Conservation (phyloP, 2,113 vertebrate genomes). For the Eptatretus burgeri region DNA sequence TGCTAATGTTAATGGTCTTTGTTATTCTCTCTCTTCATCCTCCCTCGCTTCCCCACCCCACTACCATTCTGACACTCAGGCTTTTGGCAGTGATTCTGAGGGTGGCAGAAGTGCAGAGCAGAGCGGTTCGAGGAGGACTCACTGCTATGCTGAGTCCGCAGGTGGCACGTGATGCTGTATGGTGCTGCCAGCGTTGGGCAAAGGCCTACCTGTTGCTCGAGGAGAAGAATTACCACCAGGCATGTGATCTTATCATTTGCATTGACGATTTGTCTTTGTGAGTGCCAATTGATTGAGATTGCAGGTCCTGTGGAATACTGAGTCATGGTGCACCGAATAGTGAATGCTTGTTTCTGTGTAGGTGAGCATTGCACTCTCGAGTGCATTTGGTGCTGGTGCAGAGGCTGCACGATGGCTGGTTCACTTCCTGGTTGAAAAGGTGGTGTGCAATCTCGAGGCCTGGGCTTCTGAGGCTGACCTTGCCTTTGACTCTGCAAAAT, state of each 20-base stretch:
- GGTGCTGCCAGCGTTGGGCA: slow-evolving; percentile 86
- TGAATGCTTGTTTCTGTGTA: slow-evolving; percentile 12
- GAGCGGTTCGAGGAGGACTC: slow-evolving; percentile 67
- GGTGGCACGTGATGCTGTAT: slow-evolving; percentile 94
- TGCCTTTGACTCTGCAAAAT: slow-evolving; percentile 76
- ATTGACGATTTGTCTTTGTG: too few species aligned
- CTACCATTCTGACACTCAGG: slow-evolving; percentile 19
- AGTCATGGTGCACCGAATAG: background rate
- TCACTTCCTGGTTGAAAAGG: slow-evolving; percentile 92
- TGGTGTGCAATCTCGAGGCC: slow-evolving; percentile 84
- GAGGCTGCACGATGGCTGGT: slow-evolving; percentile 95
- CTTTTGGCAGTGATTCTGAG: slow-evolving; percentile 64
- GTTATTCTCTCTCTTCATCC: too few species aligned
- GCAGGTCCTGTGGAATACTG: too few species aligned
- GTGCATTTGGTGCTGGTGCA: slow-evolving; percentile 76
- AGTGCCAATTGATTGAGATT: too few species aligned
- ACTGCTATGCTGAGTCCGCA: slow-evolving; percentile 72
- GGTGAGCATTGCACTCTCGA: slow-evolving; percentile 76
- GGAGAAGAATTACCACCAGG: slow-evolving; percentile 85
- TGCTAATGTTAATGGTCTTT: too few species aligned
- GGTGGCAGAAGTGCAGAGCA: slow-evolving; percentile 83
- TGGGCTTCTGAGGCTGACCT: slow-evolving; percentile 91
- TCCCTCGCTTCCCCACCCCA: background rate
- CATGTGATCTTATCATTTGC: slow-evolving; percentile 14
- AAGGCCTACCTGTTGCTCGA: slow-evolving; percentile 86